Conservation (phyloP, 2,113 vertebrate genomes). For the Zosterops japonicus region DNA sequence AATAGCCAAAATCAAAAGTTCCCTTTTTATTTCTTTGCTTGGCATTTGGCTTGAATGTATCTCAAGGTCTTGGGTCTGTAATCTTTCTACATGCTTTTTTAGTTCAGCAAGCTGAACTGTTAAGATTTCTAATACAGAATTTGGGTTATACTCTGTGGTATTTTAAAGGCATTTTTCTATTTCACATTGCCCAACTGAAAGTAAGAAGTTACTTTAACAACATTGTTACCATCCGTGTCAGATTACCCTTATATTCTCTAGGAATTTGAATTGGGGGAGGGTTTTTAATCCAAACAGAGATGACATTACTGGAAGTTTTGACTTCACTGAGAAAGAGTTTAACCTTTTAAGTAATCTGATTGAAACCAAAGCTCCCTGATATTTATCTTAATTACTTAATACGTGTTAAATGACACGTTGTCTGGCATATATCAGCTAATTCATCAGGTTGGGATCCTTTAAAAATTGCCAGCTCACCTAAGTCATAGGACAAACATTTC, state of each 20-base stretch:
- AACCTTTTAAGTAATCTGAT: slow-evolving; percentile 47
- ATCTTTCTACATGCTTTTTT: not conserved
- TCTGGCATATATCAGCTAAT: not conserved
- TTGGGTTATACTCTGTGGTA: not conserved
- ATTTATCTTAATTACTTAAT: slow-evolving; percentile 39
- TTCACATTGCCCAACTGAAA: not conserved
- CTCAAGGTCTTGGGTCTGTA: not conserved
- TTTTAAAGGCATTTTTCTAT: not conserved
- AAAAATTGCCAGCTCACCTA: not conserved
- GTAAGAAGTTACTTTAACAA: not conserved
- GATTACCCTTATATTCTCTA: not conserved
- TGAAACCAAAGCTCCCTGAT: slow-evolving; percentile 23
- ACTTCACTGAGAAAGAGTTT: not conserved
- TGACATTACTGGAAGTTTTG: not conserved
- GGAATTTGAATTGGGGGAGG: not conserved
- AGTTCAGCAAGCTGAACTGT: not conserved
- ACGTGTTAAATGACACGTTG: not conserved
- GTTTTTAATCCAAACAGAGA: not conserved
- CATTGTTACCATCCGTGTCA: not conserved
- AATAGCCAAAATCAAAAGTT: not conserved
- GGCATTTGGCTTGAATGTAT: not conserved
- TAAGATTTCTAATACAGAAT: not conserved
- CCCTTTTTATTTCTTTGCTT: not conserved
- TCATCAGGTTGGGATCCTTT: not conserved
- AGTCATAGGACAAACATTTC: not conserved